Evolutionary conservation across 2,888 invertebrate genomes (phyloP).

Genomic region (Suillia variegata): DNA sequence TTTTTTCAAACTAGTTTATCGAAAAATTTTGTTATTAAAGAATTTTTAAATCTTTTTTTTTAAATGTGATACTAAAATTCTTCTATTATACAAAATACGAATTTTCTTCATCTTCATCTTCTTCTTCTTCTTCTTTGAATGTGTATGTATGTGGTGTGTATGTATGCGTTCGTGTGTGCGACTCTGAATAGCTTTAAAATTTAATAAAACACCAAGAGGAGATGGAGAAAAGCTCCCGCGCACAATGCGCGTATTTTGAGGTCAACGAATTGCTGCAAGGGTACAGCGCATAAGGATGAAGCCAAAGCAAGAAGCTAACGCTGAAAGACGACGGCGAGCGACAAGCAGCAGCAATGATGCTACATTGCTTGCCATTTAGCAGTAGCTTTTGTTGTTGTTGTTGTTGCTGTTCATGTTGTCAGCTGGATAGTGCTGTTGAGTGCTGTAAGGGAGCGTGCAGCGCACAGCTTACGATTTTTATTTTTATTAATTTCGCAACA

Average conservation of each 20-base stretch:
- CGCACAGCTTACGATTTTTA: not conserved
- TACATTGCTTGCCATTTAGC: not conserved
- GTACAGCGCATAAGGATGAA: slow-evolving; percentile 24
- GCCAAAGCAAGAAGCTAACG: slow-evolving; percentile 31
- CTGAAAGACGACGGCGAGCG: slow-evolving; percentile 20
- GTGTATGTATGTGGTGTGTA: no score
- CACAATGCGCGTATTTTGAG: slow-evolving; percentile 13
- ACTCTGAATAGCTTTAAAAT: no score
- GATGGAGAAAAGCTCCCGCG: no score
- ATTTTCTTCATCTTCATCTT: no score
- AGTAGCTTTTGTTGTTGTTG: slow-evolving; percentile 1
- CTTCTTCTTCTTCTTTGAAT: no score
- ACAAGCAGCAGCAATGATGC: not conserved
- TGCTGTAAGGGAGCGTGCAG: not conserved
- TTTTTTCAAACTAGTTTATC: no score
- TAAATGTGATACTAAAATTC: no score
- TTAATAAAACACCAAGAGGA: no score
- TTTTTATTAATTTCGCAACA: not conserved
- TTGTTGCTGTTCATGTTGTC: not conserved
- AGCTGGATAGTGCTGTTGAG: not conserved
- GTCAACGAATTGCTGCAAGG: slow-evolving; percentile 46
- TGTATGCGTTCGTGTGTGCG: no score
- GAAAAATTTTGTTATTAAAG: no score
- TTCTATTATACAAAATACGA: no score
- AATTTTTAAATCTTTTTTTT: no score